Conservation (phyloP, 2,113 vertebrate genomes). For the Cheilinus undulatus region DNA sequence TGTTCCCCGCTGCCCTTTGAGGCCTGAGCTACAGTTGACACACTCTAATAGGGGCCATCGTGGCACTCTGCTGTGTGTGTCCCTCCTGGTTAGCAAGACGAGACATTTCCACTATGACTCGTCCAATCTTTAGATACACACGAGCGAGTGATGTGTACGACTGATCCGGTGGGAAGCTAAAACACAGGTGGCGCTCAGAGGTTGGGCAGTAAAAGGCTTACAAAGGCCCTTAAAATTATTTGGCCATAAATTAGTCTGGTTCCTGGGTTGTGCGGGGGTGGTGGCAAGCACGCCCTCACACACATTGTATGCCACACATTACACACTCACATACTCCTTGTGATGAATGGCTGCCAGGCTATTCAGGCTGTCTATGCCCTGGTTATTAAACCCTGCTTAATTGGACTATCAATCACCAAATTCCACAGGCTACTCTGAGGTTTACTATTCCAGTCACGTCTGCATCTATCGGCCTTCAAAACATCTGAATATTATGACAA, state of each 20-base stretch:
- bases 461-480: constrained; percentile 60
- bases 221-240: constrained; percentile 52
- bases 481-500: constrained; percentile 48
- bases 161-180: constrained; percentile 16
- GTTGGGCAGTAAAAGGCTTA: constrained; percentile 42
- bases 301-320: constrained; percentile 38
- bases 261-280: constrained; percentile 42
- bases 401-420: constrained; percentile 81
- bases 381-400: constrained; percentile 82
- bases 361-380: constrained; percentile 69
- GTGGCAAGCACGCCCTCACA: constrained; percentile 42
- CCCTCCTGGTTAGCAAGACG: constrained; percentile 48
- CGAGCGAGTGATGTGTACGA: neutral
- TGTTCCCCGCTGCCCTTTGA: constrained; percentile 45
- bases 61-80: constrained; percentile 38
- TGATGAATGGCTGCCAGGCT: constrained; percentile 78
- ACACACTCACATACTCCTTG: constrained; percentile 51
- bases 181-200: constrained; percentile 38
- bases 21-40: constrained; percentile 49
- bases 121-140: constrained; percentile 41
- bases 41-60: constrained; percentile 47
- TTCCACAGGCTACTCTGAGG: constrained; percentile 52
- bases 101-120: constrained; percentile 31
- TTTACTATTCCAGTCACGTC: constrained; percentile 69
- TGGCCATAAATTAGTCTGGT: constrained; percentile 59